Percentiles rank a stretch among this genome's conserved stretches.
Conservation (phyloP, 2,888 invertebrate species). For the Rhogogaster chlorosoma region DNA sequence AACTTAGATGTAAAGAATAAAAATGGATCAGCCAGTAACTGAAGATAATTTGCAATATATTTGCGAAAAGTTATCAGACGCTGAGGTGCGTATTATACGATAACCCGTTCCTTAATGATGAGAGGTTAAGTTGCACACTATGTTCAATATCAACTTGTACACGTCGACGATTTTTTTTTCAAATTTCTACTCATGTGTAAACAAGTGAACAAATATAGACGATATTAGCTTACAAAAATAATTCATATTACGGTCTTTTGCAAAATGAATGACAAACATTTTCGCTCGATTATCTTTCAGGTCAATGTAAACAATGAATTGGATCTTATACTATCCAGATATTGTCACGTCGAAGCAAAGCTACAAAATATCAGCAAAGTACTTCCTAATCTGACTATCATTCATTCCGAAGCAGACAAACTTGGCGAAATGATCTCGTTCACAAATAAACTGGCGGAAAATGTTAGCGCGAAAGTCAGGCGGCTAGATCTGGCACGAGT, state of each 20-base stretch:
- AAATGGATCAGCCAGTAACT: slow-evolving; percentile 64
- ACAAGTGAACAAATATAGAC: background rate
- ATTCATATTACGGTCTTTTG: background rate
- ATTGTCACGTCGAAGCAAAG: slow-evolving; percentile 89
- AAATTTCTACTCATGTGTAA: background rate
- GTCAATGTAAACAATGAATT: slow-evolving; percentile 85
- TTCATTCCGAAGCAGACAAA: slow-evolving; percentile 89
- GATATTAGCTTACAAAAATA: background rate
- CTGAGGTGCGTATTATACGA: slow-evolving; percentile 64
- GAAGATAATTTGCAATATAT: slow-evolving; percentile 68
- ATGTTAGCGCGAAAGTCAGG: slow-evolving; percentile 97
- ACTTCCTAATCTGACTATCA: slow-evolving; percentile 88
- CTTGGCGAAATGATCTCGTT: slow-evolving; percentile 91
- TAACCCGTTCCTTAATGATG: background rate
- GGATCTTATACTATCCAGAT: slow-evolving; percentile 85
- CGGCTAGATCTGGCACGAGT: slow-evolving; percentile 95
- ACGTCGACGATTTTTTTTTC: background rate
- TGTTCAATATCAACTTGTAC: background rate
- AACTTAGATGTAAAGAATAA: slow-evolving; percentile 35
- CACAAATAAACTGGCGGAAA: slow-evolving; percentile 93
- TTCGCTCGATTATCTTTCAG: slow-evolving; percentile 77
- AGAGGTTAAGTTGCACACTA: background rate
- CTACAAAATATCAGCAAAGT: slow-evolving; percentile 90
- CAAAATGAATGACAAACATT: background rate
- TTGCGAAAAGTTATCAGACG: slow-evolving; percentile 68